phyloP scores from a whole-genome alignment of 2,113 vertebrate species.

The Dissostichus mawsoni region DNA sequence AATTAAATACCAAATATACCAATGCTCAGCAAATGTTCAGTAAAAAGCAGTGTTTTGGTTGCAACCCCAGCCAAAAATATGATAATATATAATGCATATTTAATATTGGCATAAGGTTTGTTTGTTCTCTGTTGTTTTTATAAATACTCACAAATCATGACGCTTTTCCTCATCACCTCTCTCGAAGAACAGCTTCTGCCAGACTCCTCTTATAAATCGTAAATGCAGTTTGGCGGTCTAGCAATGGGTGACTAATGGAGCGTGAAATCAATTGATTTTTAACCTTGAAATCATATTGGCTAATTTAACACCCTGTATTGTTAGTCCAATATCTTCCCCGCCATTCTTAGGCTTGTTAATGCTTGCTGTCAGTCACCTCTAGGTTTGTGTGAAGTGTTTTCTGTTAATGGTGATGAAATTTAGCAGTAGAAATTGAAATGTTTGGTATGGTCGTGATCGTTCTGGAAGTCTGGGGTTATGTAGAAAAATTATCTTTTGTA shows the following conservation, averaged over 20 bases:
- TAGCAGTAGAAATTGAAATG: background rate
- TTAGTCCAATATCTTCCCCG: background rate
- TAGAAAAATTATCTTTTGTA: background rate
- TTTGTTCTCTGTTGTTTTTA: background rate
- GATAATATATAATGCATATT: too few relatives aligned
- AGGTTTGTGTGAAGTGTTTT: background rate
- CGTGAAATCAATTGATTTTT: constrained; percentile 39
- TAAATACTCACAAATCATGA: background rate
- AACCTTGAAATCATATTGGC: constrained; percentile 26
- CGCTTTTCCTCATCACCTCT: background rate
- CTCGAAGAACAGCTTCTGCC: background rate
- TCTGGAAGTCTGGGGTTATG: background rate
- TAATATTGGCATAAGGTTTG: background rate
- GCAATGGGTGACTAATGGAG: constrained; percentile 15
- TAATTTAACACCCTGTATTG: background rate
- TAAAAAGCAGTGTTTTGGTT: background rate
- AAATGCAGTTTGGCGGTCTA: background rate
- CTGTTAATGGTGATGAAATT: background rate
- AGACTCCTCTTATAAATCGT: constrained; percentile 5
- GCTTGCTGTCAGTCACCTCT: background rate
- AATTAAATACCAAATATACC: background rate
- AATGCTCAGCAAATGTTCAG: constrained; percentile 1
- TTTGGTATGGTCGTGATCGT: background rate
- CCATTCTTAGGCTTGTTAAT: background rate
- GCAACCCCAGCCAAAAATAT: background rate